These are phyloP conservation scores for Ophioninae sp. DNA, from an alignment of 2,888 invertebrate species.

Conservation along the genomic window DNA sequence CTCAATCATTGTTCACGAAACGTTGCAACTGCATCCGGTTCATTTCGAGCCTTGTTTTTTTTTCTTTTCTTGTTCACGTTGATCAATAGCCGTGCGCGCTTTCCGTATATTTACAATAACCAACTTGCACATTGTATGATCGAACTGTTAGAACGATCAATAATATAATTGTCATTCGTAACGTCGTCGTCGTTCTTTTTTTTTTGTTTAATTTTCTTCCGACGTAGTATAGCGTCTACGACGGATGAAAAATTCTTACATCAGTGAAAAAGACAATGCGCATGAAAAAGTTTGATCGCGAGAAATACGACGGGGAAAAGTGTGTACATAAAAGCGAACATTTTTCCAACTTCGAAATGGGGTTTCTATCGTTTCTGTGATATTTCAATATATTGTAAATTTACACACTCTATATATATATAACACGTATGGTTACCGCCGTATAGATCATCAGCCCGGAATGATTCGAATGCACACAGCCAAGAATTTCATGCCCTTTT, in stretches of 20 bases:
- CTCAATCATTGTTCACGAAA: slow-evolving; percentile 43
- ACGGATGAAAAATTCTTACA: neutral
- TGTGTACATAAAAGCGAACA: slow-evolving; percentile 4
- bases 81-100: neutral
- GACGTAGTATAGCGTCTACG: neutral
- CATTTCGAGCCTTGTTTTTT: neutral
- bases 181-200: neutral
- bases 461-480: neutral
- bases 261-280: neutral
- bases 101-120: neutral
- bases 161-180: neutral
- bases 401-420: slow-evolving; percentile 11
- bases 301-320: slow-evolving; percentile 20
- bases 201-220: neutral
- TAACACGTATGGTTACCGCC: neutral
- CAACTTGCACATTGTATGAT: neutral
- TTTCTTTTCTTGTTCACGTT: neutral
- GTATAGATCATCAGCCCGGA: neutral
- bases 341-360: slow-evolving; percentile 43
- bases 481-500: neutral
- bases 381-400: slow-evolving; percentile 53
- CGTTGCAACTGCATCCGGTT: slow-evolving; percentile 4
- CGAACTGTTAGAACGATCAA: neutral
- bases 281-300: slow-evolving; percentile 25
- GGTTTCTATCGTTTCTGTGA: slow-evolving; percentile 63